Base-by-base conservation (phyloP, 2,888 invertebrate species). In the Steromphala cineraria region DNA sequence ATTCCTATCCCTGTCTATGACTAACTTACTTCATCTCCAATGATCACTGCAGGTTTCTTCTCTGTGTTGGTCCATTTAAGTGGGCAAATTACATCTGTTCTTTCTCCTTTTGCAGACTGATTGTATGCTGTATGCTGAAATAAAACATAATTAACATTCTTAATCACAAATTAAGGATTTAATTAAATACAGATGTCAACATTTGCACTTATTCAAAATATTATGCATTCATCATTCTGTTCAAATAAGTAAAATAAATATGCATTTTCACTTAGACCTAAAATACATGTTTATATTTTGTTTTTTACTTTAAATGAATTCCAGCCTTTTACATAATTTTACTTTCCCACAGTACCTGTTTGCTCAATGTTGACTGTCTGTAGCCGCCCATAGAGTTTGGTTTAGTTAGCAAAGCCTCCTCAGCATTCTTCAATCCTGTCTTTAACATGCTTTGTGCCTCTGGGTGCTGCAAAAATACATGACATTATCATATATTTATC, bases 71-170 rank as follows among this genome's bases (percentile, higher is more conserved):
- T 92, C 93, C 93, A 93, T 75, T 88, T 86, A 46, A 90, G 85
- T 21, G 90, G 89, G 77, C 92, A 90, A 7, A 88, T 80, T 2
- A 92, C 91, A 81, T 92, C 92, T 95, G 94, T 67, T 94, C 94
- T 87, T 92, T 97, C 97, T 0, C 97, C 96, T 56, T 95, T 94
- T 0, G 97, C 96, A 82, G 96, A 94, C 62, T 96, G 95, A 93
- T 98, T 98, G 89, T 97, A 97, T 0, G 97, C 96, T 0, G 97
- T 96, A 13, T 92, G 81, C 92, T 92, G 88, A 75, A 79, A 78
- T 24, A 67, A 40, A 36, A 36, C 36, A 7, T 36, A 36, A 4
- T 36, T 36, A 36, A 4, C 36, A 7, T 36, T 36, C 36, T 36
- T 7, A 36, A 36, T 36, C 7, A 36, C 2, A 36, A 36, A 4